Conservation (phyloP, 2,888 invertebrate genomes). For the Tachina lurida region DNA sequence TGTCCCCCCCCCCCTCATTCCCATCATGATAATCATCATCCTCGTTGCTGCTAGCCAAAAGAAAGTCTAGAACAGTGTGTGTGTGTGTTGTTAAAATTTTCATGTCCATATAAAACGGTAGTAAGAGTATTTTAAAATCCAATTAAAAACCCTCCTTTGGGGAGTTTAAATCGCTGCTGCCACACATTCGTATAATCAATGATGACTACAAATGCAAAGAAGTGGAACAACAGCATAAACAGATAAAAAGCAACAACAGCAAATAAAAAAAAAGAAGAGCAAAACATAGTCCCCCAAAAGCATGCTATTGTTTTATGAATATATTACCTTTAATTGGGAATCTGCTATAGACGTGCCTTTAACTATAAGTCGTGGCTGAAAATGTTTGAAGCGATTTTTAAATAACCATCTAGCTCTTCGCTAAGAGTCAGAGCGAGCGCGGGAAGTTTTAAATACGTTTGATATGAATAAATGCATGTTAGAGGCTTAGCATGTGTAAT, state of each 20-base stretch:
- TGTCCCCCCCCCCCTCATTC: constrained; percentile 30
- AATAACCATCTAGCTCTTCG: constrained; percentile 30
- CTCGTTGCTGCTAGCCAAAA: constrained; percentile 18
- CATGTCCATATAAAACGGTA: constrained; percentile 23
- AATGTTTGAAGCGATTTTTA: constrained; percentile 47
- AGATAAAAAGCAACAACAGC: background rate
- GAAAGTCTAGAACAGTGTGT: constrained; percentile 27
- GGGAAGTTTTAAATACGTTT: constrained; percentile 4
- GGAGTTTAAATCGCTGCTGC: constrained; percentile 80
- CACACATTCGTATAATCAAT: constrained; percentile 49
- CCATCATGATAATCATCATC: constrained; percentile 10
- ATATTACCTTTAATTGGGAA: constrained; percentile 51
- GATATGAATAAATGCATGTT: constrained; percentile 30
- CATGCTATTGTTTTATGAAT: constrained; percentile 65
- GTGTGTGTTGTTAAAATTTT: constrained; percentile 36
- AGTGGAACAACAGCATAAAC: constrained; percentile 20
- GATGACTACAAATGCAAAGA: constrained; percentile 33
- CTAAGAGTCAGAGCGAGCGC: background rate
- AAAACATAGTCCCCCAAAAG: constrained; percentile 32
- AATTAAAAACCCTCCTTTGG: constrained; percentile 82
- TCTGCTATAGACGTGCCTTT: constrained; percentile 33
- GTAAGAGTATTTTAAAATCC: constrained; percentile 83
- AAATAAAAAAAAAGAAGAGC: background rate
- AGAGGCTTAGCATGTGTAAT: constrained; percentile 36
- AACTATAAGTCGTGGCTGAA: constrained; percentile 48